A percentile compares a stretch with the other conserved stretches of the same genome.
These are phyloP conservation scores for Ammodytes dubius DNA, from an alignment of 2,113 vertebrate genomes.

Conservation along the genomic window DNA sequence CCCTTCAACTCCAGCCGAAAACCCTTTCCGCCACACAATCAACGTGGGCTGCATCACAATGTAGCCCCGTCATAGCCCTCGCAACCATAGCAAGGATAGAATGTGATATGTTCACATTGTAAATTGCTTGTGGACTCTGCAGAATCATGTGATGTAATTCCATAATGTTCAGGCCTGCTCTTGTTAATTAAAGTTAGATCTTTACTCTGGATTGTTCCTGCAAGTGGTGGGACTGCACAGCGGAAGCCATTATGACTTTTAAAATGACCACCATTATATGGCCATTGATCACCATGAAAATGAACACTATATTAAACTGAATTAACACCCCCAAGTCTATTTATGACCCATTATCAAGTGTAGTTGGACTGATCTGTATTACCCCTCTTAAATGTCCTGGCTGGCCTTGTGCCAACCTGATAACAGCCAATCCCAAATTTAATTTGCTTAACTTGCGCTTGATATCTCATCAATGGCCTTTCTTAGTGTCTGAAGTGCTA, in stretches of 20 bases:
- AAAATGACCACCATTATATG: constrained; percentile 4
- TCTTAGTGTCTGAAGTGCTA: background rate
- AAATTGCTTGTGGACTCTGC: constrained; percentile 35
- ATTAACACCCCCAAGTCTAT: background rate
- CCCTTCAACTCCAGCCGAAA: constrained; percentile 29
- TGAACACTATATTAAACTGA: background rate
- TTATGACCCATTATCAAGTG: background rate
- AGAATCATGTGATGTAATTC: constrained; percentile 5
- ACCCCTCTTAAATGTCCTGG: constrained; percentile 22
- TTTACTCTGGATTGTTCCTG: constrained; percentile 10
- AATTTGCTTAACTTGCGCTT: constrained; percentile 23
- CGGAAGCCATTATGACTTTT: background rate
- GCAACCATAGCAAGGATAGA: constrained; percentile 1
- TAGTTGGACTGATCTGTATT: constrained; percentile 18
- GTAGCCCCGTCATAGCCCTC: constrained; percentile 6
- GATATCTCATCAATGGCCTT: constrained; percentile 12
- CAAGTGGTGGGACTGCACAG: background rate
- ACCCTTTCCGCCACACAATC: background rate
- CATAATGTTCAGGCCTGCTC: background rate
- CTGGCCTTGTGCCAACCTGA: constrained; percentile 34
- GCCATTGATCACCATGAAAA: background rate
- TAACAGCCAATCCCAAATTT: constrained; percentile 28
- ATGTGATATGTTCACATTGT: constrained; percentile 24
- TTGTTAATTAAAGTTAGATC: background rate
- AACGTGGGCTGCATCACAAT: constrained; percentile 35